A percentile compares a stretch with the other conserved stretches of the same genome.
phyloP scores from a whole-genome alignment of 2,888 invertebrate genomes.

The Pandemis cinnamomeana region DNA sequence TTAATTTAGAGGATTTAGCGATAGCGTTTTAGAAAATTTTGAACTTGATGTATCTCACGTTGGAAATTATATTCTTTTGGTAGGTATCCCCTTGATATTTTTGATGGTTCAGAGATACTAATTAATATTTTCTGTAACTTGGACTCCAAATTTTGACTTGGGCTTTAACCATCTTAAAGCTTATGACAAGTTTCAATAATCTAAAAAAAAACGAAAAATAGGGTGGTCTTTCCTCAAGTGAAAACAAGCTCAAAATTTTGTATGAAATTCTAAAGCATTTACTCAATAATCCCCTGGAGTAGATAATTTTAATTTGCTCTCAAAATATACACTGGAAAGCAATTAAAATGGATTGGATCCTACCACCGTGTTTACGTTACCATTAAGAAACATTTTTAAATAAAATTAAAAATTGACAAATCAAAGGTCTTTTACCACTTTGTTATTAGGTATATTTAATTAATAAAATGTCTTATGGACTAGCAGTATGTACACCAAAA shows the following conservation, averaged over 20 bases:
- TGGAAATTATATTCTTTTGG: neutral
- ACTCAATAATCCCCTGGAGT: neutral
- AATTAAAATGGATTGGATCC: too few species aligned
- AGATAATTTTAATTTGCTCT: neutral
- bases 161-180: too few species aligned
- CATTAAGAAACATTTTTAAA: too few species aligned
- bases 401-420: too few species aligned
- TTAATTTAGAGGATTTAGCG: conserved; percentile 1
- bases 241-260: neutral
- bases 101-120: neutral
- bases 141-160: neutral
- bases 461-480: too few species aligned
- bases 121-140: neutral
- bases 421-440: too few species aligned
- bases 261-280: neutral
- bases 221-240: neutral
- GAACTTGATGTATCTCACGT: neutral
- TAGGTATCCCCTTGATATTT: neutral
- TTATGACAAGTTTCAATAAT: too few species aligned
- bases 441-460: too few species aligned
- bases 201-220: too few species aligned
- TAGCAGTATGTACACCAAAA: too few species aligned
- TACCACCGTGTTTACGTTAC: too few species aligned
- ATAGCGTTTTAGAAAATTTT: conserved; percentile 1
- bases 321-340: neutral